Percentiles rank a stretch among this genome's conserved stretches.
Conservation (phyloP, 2,888 invertebrate species). For the Microctonus brassicae region DNA sequence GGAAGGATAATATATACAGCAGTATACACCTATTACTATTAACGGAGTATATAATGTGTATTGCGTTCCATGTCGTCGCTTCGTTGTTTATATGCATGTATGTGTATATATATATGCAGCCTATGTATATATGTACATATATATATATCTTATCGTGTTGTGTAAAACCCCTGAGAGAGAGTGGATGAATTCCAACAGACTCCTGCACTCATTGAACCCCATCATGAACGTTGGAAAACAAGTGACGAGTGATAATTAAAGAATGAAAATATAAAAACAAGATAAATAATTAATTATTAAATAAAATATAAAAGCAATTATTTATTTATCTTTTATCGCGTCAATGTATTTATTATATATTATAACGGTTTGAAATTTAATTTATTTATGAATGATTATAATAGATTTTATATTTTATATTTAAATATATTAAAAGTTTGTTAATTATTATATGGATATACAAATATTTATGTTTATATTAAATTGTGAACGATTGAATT, state of each 20-base stretch:
- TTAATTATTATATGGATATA: no score
- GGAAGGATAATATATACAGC: not conserved
- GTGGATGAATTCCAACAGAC: not conserved
- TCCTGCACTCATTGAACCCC: not conserved
- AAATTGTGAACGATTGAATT: no score
- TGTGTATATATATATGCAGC: no score
- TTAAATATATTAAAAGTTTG: no score
- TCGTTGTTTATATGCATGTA: not conserved
- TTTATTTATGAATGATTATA: no score
- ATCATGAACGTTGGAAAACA: not conserved
- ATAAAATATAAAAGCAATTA: no score
- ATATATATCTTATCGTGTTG: not conserved
- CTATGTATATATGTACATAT: not conserved
- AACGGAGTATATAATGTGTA: constrained; percentile 32
- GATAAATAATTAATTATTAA: not conserved
- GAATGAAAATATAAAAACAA: constrained; percentile 10
- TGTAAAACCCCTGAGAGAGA: constrained; percentile 4
- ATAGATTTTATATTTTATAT: no score
- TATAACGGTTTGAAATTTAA: no score
- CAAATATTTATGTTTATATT: no score
- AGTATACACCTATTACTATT: constrained; percentile 35
- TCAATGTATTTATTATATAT: no score
- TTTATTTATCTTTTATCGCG: no score
- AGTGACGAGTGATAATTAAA: not conserved
- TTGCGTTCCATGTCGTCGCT: constrained; percentile 21